Conservation (phyloP, 2,797 vertebrate genomes). For the Gobionotothen gibberifrons region DNA sequence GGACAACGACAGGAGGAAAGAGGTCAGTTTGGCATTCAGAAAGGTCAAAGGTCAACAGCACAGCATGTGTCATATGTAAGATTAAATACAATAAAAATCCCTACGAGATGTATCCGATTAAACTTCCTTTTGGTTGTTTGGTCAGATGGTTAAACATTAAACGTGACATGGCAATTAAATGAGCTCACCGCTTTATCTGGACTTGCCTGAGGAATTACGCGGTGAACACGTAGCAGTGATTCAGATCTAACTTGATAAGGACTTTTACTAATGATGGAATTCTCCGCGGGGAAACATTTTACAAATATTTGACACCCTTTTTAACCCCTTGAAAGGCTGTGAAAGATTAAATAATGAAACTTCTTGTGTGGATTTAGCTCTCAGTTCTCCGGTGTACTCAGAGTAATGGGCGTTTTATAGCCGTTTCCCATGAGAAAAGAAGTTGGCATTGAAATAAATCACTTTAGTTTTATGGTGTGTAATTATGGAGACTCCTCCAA, state of each 20-base stretch:
- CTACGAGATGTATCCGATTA: not conserved
- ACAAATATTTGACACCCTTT: constrained; percentile 53
- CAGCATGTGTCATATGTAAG: not conserved
- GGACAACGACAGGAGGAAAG: constrained; percentile 97
- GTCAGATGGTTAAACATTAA: constrained; percentile 19
- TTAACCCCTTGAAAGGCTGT: constrained; percentile 31
- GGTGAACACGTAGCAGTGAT: constrained; percentile 22
- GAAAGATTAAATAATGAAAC: constrained; percentile 37
- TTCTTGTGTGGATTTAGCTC: constrained; percentile 48
- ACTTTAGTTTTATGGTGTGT: constrained; percentile 34
- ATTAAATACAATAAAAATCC: not conserved
- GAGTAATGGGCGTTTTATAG: constrained; percentile 40
- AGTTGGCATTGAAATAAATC: constrained; percentile 40
- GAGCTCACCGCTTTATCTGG: constrained; percentile 38
- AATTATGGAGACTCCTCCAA: constrained; percentile 19
- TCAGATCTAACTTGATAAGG: constrained; percentile 36
- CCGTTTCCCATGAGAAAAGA: constrained; percentile 16
- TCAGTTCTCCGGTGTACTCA: constrained; percentile 7
- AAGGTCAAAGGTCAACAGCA: constrained; percentile 22
- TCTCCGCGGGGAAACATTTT: constrained; percentile 39
- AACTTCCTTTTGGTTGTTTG: not conserved
- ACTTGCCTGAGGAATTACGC: constrained; percentile 29
- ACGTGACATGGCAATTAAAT: constrained; percentile 15
- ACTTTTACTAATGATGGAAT: constrained; percentile 39
- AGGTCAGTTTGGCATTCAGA: constrained; percentile 84